Conservation (phyloP, 1,140 invertebrate genomes). For the Holotrichia oblita region DNA sequence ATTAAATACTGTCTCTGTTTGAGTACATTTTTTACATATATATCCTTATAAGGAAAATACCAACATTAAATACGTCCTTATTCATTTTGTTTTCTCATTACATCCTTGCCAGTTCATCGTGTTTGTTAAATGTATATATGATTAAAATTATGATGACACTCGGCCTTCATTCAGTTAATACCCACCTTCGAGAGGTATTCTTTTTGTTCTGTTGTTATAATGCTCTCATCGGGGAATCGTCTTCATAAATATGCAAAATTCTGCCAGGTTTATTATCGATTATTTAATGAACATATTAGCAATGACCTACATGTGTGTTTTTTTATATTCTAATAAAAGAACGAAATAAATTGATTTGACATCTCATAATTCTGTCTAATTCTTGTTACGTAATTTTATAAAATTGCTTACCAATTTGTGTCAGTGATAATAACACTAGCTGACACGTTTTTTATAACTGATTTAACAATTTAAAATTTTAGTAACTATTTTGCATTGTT, state of each 20-base stretch:
- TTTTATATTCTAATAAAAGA: not conserved
- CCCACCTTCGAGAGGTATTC: not conserved
- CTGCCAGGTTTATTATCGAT: not conserved
- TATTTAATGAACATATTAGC: not conserved
- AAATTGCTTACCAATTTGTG: not conserved
- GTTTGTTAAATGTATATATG: not conserved
- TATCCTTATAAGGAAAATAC: not conserved
- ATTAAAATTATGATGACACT: not conserved
- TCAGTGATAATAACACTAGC: not conserved
- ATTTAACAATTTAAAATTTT: too few relatives aligned
- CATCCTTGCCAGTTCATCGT: not conserved
- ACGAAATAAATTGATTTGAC: not conserved
- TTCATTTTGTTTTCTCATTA: not conserved
- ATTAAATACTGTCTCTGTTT: too few relatives aligned
- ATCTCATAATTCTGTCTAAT: not conserved
- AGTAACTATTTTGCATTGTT: too few relatives aligned
- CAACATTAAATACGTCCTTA: not conserved
- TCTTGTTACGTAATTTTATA: not conserved
- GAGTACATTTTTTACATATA: not conserved
- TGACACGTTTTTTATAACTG: too few relatives aligned
- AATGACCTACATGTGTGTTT: not conserved
- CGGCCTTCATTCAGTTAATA: not conserved
- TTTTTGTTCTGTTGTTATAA: not conserved
- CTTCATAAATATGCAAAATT: slow-evolving; percentile 10
- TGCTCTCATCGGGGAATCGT: not conserved